These are phyloP conservation scores for Sclerurus mexicanus DNA, from an alignment of 2,113 vertebrate genomes.

Conservation along the genomic window DNA sequence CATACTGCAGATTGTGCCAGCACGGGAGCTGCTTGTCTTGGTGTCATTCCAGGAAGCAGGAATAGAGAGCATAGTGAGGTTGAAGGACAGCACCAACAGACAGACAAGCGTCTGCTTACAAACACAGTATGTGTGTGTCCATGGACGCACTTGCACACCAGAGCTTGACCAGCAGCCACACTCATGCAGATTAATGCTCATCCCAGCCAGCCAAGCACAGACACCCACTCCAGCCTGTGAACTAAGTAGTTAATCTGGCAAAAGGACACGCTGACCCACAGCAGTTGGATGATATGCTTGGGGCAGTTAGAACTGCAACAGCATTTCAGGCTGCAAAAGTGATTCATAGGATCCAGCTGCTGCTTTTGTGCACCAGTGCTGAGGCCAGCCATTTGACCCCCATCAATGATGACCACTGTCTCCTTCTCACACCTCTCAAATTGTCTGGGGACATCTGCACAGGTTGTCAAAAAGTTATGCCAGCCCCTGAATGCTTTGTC, in stretches of 20 bases:
- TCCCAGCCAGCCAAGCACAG: not conserved
- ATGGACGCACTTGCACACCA: not conserved
- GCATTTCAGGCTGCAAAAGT: not conserved
- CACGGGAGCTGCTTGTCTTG: not conserved
- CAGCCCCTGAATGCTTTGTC: not conserved
- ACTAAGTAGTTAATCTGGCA: too few relatives aligned
- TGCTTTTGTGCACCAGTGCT: not conserved
- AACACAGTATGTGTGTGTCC: fast-evolving
- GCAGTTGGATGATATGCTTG: not conserved
- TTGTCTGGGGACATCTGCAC: not conserved
- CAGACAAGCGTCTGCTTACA: not conserved
- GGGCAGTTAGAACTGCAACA: not conserved
- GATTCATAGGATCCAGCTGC: not conserved
- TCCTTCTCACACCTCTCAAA: not conserved
- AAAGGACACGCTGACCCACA: not conserved
- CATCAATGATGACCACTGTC: not conserved
- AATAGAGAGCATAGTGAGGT: not conserved
- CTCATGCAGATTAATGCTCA: not conserved
- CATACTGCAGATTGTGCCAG: not conserved
- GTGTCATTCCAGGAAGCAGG: not conserved
- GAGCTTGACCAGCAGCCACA: not conserved
- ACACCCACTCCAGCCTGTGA: not conserved
- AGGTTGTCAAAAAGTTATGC: not conserved
- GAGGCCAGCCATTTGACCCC: fast-evolving
- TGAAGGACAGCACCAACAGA: not conserved